Conservation (phyloP, 2,113 vertebrate species). For the Lampris megalopsis region DNA sequence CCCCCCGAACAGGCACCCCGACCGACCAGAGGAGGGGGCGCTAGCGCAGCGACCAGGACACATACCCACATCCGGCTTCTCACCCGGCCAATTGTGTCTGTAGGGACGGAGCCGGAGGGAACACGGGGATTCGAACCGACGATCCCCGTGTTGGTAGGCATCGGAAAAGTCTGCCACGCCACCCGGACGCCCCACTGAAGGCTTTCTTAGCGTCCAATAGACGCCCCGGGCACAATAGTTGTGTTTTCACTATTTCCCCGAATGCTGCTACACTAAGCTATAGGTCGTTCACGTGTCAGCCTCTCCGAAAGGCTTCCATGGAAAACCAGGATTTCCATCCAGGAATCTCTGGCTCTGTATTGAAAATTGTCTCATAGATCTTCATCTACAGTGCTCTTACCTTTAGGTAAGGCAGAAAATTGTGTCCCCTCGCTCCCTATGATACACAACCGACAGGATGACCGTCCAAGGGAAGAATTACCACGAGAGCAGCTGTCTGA, state of each 20-base stretch:
- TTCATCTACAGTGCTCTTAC: conserved; percentile 1
- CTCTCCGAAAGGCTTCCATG: not conserved
- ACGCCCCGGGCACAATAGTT: conserved; percentile 1
- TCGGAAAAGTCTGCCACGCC: too few relatives aligned
- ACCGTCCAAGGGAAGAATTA: not conserved
- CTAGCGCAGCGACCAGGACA: too few relatives aligned
- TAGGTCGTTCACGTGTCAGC: not conserved
- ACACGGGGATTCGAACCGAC: too few relatives aligned
- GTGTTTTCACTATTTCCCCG: conserved; percentile 17
- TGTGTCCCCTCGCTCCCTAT: conserved; percentile 15
- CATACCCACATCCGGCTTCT: too few relatives aligned
- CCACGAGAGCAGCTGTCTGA: not conserved
- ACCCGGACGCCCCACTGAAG: not conserved
- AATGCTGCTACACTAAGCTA: conserved; percentile 17
- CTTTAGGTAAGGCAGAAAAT: conserved; percentile 13
- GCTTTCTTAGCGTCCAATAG: conserved; percentile 27
- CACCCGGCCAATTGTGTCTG: too few relatives aligned
- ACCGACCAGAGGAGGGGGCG: too few relatives aligned
- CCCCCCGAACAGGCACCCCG: too few relatives aligned
- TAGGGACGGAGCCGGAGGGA: too few relatives aligned
- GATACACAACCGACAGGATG: conserved; percentile 3
- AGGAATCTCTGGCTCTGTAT: conserved; percentile 16
- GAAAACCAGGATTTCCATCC: not conserved
- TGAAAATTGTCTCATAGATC: conserved; percentile 47
- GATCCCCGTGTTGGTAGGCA: too few relatives aligned